Base-by-base conservation (phyloP, 2,797 vertebrate species). In the Tachyglossus aculeatus region DNA sequence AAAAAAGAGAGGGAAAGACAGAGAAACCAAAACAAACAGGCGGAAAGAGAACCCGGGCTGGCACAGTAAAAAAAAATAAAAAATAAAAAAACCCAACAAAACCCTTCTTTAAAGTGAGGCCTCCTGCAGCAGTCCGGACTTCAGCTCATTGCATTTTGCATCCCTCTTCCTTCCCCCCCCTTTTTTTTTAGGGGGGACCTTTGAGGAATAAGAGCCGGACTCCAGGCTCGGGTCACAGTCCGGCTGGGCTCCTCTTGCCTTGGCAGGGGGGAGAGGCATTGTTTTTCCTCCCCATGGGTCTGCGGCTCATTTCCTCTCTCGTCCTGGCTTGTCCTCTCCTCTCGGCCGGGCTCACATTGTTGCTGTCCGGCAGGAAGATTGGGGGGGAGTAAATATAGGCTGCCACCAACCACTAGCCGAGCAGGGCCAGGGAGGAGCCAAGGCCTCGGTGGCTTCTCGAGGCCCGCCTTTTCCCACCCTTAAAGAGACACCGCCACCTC, bases 361-460 rank as follows among this genome's bases (percentile, higher is more conserved):
- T 82, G 67, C 55, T 0, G 67, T 73, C 69, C 19, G 31, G 9
- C 63, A 66, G 24, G 5, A 1, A n/a, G 11, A 75, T 90, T 90
- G 91, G 65, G 78, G n/a, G 54, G 70, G 52, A 48, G 77, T 85
- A 88, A 86, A 91, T 91, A 91, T 88, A 90, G 87, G 86, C 71
- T 47, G 93, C 94, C 77, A 82, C 74, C 82, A 91, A 95, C 95
- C 95, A 96, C 91, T 86, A 56, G 78, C 44, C 10, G 25, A 33
- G 34, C 55, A 47, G 77, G 64, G 74, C 75, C 80, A 88, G 93
- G 50, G 66, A 54, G 62, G 64, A 70, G 56, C 67, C 47, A 65
- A 55, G 59, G 53, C 70, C 43, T 21, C 36, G 3, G 25, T 29
- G 24, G 1, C 45, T 19, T 34, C 64, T 71, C 15, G 56, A 60